Evolutionary conservation across 2,888 invertebrate genomes (phyloP).

Genomic region (Chrysodeixis includens): DNA sequence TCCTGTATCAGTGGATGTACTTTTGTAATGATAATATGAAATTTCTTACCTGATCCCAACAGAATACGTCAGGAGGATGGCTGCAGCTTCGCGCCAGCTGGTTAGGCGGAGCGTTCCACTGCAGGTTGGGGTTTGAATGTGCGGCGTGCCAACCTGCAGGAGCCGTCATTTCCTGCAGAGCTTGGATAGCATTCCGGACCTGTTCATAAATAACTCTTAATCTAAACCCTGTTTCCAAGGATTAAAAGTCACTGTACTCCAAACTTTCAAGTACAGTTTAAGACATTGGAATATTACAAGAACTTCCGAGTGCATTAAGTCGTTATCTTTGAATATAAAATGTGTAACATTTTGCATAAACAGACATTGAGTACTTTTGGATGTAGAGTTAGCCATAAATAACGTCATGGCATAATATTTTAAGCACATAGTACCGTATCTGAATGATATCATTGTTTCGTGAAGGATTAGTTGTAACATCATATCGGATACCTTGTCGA

Average conservation of each 20-base stretch:
- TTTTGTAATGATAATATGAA: too few species aligned
- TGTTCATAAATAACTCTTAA: conserved; percentile 64
- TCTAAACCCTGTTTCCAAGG: conserved; percentile 7
- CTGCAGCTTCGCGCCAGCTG: conserved; percentile 93
- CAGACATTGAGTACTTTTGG: conserved; percentile 14
- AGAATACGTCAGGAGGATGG: conserved; percentile 95
- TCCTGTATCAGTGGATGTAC: not conserved
- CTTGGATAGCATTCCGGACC: conserved; percentile 95
- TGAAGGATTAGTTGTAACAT: conserved; percentile 35
- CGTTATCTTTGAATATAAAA: conserved; percentile 10
- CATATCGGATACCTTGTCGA: conserved; percentile 22
- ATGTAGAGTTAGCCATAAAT: conserved; percentile 9
- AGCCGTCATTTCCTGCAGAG: conserved; percentile 94
- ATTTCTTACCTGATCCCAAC: conserved; percentile 91
- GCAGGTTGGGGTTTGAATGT: conserved; percentile 95
- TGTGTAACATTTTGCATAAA: conserved; percentile 8
- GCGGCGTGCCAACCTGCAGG: conserved; percentile 92
- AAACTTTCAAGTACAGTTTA: conserved; percentile 26
- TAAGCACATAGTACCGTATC: conserved; percentile 33
- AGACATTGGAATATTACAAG: conserved; percentile 16
- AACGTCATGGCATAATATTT: conserved; percentile 27
- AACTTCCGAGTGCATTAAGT: conserved; percentile 23
- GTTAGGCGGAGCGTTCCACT: conserved; percentile 88
- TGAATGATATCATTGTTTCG: conserved; percentile 55
- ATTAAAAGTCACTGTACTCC: conserved; percentile 23